Evolutionary conservation across 2,888 invertebrate species (phyloP), one percentile per base, ranked within the genome.

Genomic region (Heliconius ismenius): DNA sequence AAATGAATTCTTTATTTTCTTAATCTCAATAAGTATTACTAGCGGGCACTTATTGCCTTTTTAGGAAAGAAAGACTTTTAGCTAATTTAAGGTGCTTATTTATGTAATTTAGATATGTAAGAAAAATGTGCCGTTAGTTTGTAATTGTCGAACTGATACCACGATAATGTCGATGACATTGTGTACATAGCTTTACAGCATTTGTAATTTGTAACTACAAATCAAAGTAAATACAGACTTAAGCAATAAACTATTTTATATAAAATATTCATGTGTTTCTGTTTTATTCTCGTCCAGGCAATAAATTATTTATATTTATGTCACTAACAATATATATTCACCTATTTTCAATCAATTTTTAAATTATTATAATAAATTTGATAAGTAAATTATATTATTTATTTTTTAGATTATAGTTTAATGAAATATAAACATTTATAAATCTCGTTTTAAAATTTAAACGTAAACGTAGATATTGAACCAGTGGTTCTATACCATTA

Each of bases 51-150:
- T 77, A 80, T 84, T 87, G 91, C 91, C 90, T 86, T 85, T 88
- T 87, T 90, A 91, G 90, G 88, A 90, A 89, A 88, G 89, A 92
- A 93, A 92, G 92, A 92, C 92, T 93, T 92, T 88, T 90, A 90
- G 89, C 87, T 83, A 86, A 82, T 88, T 86, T 86, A 88, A 85
- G 87, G 88, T 89, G 89, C 90, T 88, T 91, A 91, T 91, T 92
- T 91, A 91, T 90, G 83, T 89, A 86, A 84, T 83, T 84, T 86
- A 84, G 88, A 83, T 86, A 83, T 81, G 78, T 78, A 85, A 83
- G 85, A 86, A 84, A 81, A 83, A 87, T 84, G 87, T 91, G 91
- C 90, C 90, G 89, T 89, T 91, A 92, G 87, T 86, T 89, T 83
- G 86, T 81, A 81, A 84, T 85, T 83, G 90, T 90, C 79, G 90